Percentiles rank a stretch among this genome's conserved stretches.
Conservation (phyloP, 2,113 vertebrate genomes). For the Heterocephalus glaber region DNA sequence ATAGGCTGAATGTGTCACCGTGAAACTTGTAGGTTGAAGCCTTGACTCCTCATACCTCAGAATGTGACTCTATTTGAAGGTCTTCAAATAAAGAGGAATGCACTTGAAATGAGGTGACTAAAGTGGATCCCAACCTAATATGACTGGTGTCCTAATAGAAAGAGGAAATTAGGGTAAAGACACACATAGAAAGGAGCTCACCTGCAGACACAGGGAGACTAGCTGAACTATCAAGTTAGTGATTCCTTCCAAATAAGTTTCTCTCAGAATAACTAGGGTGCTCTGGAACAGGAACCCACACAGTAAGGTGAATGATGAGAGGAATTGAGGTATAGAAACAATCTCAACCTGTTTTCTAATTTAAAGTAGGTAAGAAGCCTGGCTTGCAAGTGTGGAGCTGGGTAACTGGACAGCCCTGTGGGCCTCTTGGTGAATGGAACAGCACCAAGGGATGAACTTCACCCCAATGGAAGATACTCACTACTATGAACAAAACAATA, state of each 20-base stretch:
- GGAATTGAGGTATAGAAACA: too few species aligned
- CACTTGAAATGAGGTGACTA: not conserved
- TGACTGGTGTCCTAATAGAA: not conserved
- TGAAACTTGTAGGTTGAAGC: not conserved
- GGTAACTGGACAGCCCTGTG: too few species aligned
- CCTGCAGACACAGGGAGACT: not conserved
- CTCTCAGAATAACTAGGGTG: not conserved
- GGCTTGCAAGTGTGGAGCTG: not conserved
- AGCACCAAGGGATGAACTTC: not conserved
- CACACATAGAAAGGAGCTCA: not conserved
- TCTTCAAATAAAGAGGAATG: not conserved
- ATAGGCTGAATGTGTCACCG: not conserved
- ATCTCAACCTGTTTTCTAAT: not conserved
- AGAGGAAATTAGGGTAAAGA: not conserved
- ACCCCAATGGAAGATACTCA: fast-evolving
- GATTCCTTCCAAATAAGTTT: not conserved
- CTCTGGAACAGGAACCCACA: not conserved
- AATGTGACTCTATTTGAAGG: not conserved
- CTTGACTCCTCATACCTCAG: not conserved
- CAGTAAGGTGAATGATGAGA: not conserved
- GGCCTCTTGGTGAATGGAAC: not conserved
- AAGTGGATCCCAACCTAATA: not conserved
- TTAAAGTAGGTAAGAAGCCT: not conserved
- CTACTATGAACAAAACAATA: too few species aligned
- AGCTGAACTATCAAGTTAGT: not conserved